phyloP scores from a whole-genome alignment of 2,888 invertebrate species.

The Cenopis cana region DNA sequence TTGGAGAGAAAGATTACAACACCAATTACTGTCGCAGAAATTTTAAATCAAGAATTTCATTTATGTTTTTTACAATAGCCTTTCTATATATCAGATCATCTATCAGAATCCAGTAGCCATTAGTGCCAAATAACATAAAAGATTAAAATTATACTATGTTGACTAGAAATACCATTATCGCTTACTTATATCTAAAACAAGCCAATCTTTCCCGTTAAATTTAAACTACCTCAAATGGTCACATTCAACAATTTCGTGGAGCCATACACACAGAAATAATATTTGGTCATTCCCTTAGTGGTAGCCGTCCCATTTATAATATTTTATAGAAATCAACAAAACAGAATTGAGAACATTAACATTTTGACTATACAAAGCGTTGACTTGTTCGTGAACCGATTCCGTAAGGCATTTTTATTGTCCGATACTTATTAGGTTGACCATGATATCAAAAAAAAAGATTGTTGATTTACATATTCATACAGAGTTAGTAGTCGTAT shows the following conservation, averaged over 20 bases:
- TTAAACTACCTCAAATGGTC: conserved; percentile 6
- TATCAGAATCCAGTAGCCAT: neutral
- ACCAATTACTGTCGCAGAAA: neutral
- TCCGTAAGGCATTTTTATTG: conserved; percentile 71
- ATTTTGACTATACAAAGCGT: conserved; percentile 67
- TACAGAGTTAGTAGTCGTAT: neutral
- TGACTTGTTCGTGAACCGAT: conserved; percentile 63
- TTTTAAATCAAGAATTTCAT: neutral
- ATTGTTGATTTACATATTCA: conserved; percentile 28
- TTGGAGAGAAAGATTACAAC: neutral
- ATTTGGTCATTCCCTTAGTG: conserved; percentile 83
- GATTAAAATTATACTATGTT: neutral
- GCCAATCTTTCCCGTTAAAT: neutral
- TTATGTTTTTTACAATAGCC: neutral
- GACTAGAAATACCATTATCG: neutral
- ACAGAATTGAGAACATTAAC: conserved; percentile 80
- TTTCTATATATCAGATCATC: too few species aligned
- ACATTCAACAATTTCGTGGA: conserved; percentile 56
- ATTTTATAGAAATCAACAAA: conserved; percentile 85
- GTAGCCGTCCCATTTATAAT: conserved; percentile 84
- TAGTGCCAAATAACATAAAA: neutral
- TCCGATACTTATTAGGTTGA: conserved; percentile 75
- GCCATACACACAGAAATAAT: conserved; percentile 64
- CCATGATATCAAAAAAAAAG: conserved; percentile 52
- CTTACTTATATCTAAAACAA: neutral